Percentiles rank a stretch among this genome's conserved stretches.
These are phyloP conservation scores for Todus mexicanus DNA, from an alignment of 2,797 vertebrate species.

Conservation along the genomic window DNA sequence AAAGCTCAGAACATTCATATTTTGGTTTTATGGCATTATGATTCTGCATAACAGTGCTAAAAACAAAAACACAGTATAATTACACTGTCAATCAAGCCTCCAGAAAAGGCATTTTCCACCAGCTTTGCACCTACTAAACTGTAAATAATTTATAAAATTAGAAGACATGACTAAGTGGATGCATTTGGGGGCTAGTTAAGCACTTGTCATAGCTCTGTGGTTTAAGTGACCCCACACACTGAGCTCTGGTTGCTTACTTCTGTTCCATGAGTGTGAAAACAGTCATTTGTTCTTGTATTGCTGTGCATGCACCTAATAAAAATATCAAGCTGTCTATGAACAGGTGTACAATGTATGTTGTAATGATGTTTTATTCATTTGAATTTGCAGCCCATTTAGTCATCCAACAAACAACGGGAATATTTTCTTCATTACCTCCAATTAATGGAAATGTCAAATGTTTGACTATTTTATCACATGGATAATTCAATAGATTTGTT, in stretches of 20 bases:
- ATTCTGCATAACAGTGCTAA: slow-evolving; percentile 78
- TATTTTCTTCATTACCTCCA: slow-evolving; percentile 80
- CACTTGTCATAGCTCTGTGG: slow-evolving; percentile 59
- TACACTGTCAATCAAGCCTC: slow-evolving; percentile 76
- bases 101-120: slow-evolving; percentile 76
- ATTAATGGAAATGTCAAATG: slow-evolving; percentile 82
- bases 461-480: slow-evolving; percentile 74
- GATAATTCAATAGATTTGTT: slow-evolving; percentile 66
- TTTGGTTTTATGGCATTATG: slow-evolving; percentile 74
- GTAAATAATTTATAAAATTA: slow-evolving; percentile 81
- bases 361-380: slow-evolving; percentile 79
- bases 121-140: slow-evolving; percentile 75
- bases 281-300: slow-evolving; percentile 55
- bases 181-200: slow-evolving; percentile 73
- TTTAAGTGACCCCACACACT: slow-evolving; percentile 43
- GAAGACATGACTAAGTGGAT: slow-evolving; percentile 75
- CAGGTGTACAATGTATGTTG: slow-evolving; percentile 72
- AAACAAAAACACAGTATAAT: slow-evolving; percentile 78
- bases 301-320: slow-evolving; percentile 64
- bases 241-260: slow-evolving; percentile 49
- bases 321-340: slow-evolving; percentile 71
- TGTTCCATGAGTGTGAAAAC: slow-evolving; percentile 44
- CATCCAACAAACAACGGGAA: slow-evolving; percentile 74
- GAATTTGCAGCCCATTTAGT: slow-evolving; percentile 75
- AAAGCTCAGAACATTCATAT: slow-evolving; percentile 76